A percentile compares a stretch with the other conserved stretches of the same genome.
phyloP scores from a whole-genome alignment of 2,888 invertebrate species.

The Gastrophysa polygoni region DNA sequence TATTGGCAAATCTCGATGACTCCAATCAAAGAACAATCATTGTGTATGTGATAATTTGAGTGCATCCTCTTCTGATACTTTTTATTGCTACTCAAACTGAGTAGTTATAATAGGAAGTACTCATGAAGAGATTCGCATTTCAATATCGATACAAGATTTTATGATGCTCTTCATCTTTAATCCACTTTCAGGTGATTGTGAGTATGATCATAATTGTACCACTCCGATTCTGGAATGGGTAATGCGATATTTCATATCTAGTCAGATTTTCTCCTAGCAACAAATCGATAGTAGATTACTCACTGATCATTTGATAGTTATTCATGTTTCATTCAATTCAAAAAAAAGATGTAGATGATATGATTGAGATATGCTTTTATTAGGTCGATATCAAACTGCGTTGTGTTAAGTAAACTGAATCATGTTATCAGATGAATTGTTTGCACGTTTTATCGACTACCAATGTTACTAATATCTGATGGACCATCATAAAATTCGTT shows the following conservation, averaged over 20 bases:
- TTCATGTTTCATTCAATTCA: conserved; percentile 26
- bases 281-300: conserved; percentile 5
- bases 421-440: conserved; percentile 39
- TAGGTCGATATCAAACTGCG: conserved; percentile 34
- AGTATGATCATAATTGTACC: neutral
- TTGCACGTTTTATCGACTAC: conserved; percentile 42
- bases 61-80: conserved; percentile 17
- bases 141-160: conserved; percentile 34
- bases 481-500: too few relatives aligned
- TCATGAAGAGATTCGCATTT: conserved; percentile 38
- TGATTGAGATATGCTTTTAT: conserved; percentile 32
- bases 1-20: neutral
- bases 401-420: conserved; percentile 29
- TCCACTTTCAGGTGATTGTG: conserved; percentile 11
- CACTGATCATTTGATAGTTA: conserved; percentile 11
- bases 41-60: neutral
- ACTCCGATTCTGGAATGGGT: neutral
- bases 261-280: conserved; percentile 15
- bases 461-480: too few relatives aligned
- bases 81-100: conserved; percentile 32
- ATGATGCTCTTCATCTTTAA: conserved; percentile 36
- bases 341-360: conserved; percentile 35
- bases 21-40: conserved; percentile 2
- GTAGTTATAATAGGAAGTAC: conserved; percentile 30
- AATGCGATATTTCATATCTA: neutral